A percentile compares a stretch with the other conserved stretches of the same genome.
phyloP scores from a whole-genome alignment of 2,888 invertebrate species.

The Archips xylosteana region DNA sequence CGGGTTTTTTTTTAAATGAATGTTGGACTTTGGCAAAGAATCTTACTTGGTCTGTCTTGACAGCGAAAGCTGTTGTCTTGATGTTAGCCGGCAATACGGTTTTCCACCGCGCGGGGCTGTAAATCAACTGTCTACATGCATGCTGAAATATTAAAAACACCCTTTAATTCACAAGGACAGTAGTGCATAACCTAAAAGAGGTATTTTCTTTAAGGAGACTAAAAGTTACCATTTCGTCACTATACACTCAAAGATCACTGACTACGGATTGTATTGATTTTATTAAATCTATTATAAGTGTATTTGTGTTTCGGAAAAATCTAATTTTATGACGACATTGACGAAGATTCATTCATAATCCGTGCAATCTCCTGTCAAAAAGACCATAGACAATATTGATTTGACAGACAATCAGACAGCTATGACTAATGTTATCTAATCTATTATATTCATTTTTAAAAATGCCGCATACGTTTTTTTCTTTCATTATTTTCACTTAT shows the following conservation, averaged over 20 bases:
- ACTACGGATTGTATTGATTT: slow-evolving; percentile 47
- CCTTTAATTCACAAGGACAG: slow-evolving; percentile 56
- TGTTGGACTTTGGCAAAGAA: slow-evolving; percentile 26
- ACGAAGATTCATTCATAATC: slow-evolving; percentile 65
- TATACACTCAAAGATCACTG: slow-evolving; percentile 48
- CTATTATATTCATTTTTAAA: background rate
- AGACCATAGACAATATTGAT: slow-evolving; percentile 40
- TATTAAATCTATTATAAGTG: slow-evolving; percentile 52
- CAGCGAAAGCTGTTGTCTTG: slow-evolving; percentile 63
- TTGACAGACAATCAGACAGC: slow-evolving; percentile 17
- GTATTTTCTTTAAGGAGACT: slow-evolving; percentile 47
- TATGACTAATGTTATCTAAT: background rate
- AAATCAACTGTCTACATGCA: slow-evolving; percentile 77
- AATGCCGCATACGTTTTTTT: background rate
- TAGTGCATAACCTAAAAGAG: slow-evolving; percentile 65
- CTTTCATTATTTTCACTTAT: background rate
- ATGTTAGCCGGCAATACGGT: slow-evolving; percentile 69
- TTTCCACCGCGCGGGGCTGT: slow-evolving; percentile 79
- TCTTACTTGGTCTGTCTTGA: slow-evolving; percentile 73
- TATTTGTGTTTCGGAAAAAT: slow-evolving; percentile 53
- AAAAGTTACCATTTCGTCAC: slow-evolving; percentile 61
- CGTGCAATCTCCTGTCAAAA: slow-evolving; percentile 66
- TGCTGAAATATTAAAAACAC: slow-evolving; percentile 65
- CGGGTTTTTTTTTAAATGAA: background rate
- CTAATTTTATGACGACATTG: slow-evolving; percentile 61